Conservation (phyloP, 2,797 vertebrate species). For the Chiropotes sagulatus region DNA sequence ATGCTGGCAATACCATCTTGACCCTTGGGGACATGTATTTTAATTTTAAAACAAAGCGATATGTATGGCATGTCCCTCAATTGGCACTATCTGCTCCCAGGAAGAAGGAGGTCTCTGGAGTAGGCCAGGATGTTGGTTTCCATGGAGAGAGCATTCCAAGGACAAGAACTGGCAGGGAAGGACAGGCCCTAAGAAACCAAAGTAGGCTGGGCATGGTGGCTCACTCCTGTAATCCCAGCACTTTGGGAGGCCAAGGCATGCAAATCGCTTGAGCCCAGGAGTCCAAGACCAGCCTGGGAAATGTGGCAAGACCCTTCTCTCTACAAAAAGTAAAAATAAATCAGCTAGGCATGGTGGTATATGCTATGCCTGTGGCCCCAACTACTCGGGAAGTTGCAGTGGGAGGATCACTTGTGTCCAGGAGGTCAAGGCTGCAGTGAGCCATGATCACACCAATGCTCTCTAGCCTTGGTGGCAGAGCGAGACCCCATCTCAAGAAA, state of each 20-base stretch:
- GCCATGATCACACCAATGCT: neutral
- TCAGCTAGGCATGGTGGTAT: neutral
- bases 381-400: neutral
- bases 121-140: neutral
- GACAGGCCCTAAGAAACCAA: neutral
- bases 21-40: neutral
- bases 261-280: neutral
- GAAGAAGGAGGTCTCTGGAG: neutral
- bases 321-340: neutral
- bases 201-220: too few relatives aligned
- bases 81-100: neutral
- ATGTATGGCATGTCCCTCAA: neutral
- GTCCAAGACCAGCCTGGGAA: neutral
- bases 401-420: neutral
- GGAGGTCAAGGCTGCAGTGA: neutral
- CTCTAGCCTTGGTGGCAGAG: neutral
- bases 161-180: neutral
- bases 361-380: neutral
- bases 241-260: neutral
- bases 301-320: neutral
- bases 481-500: neutral
- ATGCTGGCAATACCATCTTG: too few relatives aligned
- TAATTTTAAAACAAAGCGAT: constrained; percentile 16
- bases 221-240: neutral
- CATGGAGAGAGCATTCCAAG: neutral